A percentile compares a stretch with the other conserved stretches of the same genome.
These are phyloP conservation scores for Noctua janthe DNA, from an alignment of 2,888 invertebrate species.

Conservation along the genomic window DNA sequence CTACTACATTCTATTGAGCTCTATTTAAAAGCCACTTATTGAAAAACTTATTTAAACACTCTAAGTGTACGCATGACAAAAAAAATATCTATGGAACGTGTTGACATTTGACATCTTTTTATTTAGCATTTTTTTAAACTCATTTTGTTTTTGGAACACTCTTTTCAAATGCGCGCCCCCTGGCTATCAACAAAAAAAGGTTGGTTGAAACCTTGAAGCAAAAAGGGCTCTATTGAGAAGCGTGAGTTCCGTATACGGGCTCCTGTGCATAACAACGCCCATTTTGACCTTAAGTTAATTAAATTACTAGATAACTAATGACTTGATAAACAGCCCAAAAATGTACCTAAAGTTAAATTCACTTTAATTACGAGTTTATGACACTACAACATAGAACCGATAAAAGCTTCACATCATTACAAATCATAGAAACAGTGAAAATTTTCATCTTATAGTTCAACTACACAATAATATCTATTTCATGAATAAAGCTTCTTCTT, in stretches of 20 bases:
- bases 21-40: neutral
- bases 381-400: neutral
- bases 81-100: conserved; percentile 19
- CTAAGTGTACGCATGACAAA: neutral
- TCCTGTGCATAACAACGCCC: conserved; percentile 13
- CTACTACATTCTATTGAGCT: neutral
- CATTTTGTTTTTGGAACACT: conserved; percentile 39
- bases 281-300: neutral
- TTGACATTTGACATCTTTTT: conserved; percentile 43
- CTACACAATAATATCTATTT: conserved; percentile 1
- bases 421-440: neutral
- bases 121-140: neutral
- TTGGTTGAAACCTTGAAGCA: conserved; percentile 31
- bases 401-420: neutral
- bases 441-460: neutral
- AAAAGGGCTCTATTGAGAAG: conserved; percentile 28
- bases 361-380: neutral
- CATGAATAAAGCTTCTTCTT: conserved; percentile 35
- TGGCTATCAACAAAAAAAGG: conserved; percentile 46
- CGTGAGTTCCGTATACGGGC: conserved; percentile 16
- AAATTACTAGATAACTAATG: neutral
- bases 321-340: neutral
- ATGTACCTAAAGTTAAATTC: neutral
- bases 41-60: neutral
- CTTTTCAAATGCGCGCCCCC: conserved; percentile 33